phyloP scores from a whole-genome alignment of 1,140 invertebrate species.

The Dryas iulia region DNA sequence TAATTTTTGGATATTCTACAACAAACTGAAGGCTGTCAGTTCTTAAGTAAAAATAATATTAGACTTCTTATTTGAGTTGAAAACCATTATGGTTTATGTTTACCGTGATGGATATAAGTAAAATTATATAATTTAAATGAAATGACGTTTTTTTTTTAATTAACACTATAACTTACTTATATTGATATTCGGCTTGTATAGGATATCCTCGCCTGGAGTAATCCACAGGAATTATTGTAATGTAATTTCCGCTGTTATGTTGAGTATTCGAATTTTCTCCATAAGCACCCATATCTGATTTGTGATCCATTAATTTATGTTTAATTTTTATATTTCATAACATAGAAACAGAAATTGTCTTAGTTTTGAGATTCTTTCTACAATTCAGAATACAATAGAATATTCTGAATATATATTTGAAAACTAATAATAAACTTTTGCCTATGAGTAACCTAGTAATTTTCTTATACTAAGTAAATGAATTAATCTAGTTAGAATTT shows the following conservation, averaged over 20 bases:
- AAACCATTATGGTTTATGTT: too few species aligned
- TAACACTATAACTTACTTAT: slow-evolving; percentile 54
- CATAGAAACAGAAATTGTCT: background rate
- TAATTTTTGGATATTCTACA: too few species aligned
- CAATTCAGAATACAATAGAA: background rate
- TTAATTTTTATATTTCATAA: background rate
- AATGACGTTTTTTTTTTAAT: background rate
- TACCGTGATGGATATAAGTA: too few species aligned
- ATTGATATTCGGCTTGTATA: slow-evolving; percentile 78
- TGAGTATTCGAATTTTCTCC: slow-evolving; percentile 70
- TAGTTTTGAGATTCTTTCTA: background rate
- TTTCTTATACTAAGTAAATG: background rate
- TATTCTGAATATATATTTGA: too few species aligned
- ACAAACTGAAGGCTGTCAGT: too few species aligned
- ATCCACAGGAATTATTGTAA: slow-evolving; percentile 78
- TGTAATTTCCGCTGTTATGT: slow-evolving; percentile 75
- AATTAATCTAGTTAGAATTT: too few species aligned
- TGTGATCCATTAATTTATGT: slow-evolving; percentile 63
- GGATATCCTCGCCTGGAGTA: slow-evolving; percentile 75
- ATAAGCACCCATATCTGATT: slow-evolving; percentile 71
- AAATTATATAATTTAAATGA: too few species aligned
- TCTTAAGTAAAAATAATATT: too few species aligned
- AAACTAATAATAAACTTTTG: too few species aligned
- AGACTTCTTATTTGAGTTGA: too few species aligned
- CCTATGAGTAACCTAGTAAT: too few species aligned